Conservation (phyloP, 2,113 vertebrate species). For the Silurus asotus region DNA sequence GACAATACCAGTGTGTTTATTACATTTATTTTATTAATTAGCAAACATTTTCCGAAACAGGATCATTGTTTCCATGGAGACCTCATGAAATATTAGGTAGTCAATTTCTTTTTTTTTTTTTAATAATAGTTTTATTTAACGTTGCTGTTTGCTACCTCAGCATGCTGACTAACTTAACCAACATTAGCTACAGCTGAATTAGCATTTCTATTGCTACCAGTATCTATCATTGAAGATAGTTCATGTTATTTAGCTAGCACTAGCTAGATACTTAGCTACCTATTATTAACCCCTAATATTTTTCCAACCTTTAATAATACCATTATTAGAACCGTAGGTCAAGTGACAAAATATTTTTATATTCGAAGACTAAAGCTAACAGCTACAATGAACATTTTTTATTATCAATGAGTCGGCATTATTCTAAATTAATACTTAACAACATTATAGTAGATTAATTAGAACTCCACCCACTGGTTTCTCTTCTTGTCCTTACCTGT, state of each 20-base stretch:
- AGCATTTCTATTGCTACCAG: background rate
- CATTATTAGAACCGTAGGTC: background rate
- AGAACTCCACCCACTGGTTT: constrained; percentile 17
- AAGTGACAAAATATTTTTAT: background rate
- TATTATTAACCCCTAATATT: background rate
- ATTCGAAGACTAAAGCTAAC: background rate
- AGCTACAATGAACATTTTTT: too few relatives aligned
- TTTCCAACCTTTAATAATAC: background rate
- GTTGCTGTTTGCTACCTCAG: background rate
- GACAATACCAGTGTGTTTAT: background rate
- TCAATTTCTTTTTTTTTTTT: background rate
- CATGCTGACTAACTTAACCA: background rate
- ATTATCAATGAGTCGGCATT: background rate
- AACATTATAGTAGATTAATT: constrained; percentile 13
- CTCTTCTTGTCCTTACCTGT: constrained; percentile 31
- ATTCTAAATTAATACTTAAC: background rate
- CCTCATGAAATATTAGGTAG: background rate
- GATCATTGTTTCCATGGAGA: background rate
- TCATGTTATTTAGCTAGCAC: background rate
- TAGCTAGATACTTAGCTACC: background rate
- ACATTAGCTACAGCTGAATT: background rate
- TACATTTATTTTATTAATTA: too few relatives aligned
- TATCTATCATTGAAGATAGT: background rate
- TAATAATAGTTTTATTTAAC: background rate
- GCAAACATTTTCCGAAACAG: too few relatives aligned